These are phyloP conservation scores for Axinella damicornis DNA, from an alignment of 37 sponge, comb jelly and placozoan genomes.

Conservation along the genomic window DNA sequence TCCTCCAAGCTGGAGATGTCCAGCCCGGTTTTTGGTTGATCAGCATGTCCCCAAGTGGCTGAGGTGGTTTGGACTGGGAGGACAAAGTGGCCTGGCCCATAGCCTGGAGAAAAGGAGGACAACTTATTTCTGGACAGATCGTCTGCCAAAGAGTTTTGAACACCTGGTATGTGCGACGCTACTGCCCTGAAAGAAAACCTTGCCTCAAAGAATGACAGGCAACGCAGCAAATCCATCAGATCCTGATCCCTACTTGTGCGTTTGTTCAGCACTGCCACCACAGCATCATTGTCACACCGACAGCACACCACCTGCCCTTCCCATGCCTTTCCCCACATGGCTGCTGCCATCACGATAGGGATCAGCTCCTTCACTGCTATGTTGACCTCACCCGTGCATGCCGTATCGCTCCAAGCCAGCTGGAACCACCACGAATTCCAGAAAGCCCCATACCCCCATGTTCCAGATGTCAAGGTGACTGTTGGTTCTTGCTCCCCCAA, in stretches of 20 bases:
- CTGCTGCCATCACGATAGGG: no score
- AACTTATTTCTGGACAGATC: not conserved
- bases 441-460: not conserved
- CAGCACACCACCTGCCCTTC: no score
- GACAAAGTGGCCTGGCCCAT: not conserved
- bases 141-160: not conserved
- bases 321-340: no score
- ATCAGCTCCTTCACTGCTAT: not conserved
- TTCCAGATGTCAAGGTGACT: not conserved
- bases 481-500: no score
- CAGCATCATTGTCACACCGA: no score
- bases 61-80: not conserved
- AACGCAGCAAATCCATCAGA: no score
- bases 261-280: no score
- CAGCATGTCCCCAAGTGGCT: not conserved
- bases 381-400: not conserved
- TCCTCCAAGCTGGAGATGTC: not conserved
- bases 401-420: not conserved
- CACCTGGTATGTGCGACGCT: no score
- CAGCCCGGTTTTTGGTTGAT: not conserved
- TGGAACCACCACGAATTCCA: not conserved
- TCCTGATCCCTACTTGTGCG: no score
- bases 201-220: no score
- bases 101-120: not conserved
- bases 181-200: no score